Base-by-base conservation (phyloP, 2,113 vertebrate species). In the Ammospiza caudacuta region DNA sequence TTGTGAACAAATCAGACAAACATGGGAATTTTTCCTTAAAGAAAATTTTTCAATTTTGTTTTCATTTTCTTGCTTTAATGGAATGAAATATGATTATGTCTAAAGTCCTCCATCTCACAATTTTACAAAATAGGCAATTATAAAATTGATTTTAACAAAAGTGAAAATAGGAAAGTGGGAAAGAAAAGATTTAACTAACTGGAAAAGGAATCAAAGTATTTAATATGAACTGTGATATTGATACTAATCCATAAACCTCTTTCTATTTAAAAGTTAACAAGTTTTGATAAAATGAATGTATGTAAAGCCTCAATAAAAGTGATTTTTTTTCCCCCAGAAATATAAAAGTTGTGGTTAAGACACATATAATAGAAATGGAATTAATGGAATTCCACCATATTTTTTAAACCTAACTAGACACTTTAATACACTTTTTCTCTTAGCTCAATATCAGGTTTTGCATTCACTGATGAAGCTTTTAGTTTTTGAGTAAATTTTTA, bases 111-210 rank as follows among this genome's bases (percentile, higher is more conserved):
- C 19, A 19, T 66, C 29, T 72, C 58, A 59, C 6, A 68, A 55
- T 82, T 85, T 79, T 52, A 47, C 1, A 1, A 83, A 55, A 43
- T 49, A 63, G 11, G 4, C 33, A 72, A 64, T 33, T 11, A 64
- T 57, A 85, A 89, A 54, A 47, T 12, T 55, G 4, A 47, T 74
- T 92, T 79, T 57, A 47, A 51, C 14, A 73, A 21, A 66, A 54
- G 1, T 25, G 2, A 3, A 12, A 54, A n/a, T 29, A 39, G 4
- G n/a, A 75, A 59, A 54, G 2, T n/a, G 2, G 2, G 57, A 37
- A 37, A 62, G n/a, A 55, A 81, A 87, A 43, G 39, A 68, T 27
- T 47, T 67, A 35, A 7, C 23, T 27, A 67, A 64, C 9, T 44
- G 14, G 25, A 75, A 61, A 78, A 29, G 1, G 5, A 83, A 62